Percentiles rank a stretch among this genome's conserved stretches.
These are phyloP conservation scores for Pachymerium ferrugineum DNA, from an alignment of 2,888 invertebrate species.

Conservation along the genomic window DNA sequence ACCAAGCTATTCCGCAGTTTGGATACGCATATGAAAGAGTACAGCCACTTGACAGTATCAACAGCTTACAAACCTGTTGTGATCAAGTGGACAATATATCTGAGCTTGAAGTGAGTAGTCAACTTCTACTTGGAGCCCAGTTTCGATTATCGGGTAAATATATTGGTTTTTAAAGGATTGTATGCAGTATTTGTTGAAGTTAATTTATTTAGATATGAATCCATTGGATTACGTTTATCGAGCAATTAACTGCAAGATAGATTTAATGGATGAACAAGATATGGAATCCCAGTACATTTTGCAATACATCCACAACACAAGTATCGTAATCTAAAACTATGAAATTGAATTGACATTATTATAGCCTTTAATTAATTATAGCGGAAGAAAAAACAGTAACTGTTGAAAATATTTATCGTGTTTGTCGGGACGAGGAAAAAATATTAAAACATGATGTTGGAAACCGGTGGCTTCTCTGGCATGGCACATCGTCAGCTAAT, in stretches of 20 bases:
- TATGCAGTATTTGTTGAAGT: background rate
- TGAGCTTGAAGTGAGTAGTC: constrained; percentile 48
- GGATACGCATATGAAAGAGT: constrained; percentile 49
- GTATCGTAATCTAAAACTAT: constrained; percentile 37
- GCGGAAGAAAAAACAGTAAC: constrained; percentile 31
- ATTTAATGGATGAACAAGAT: constrained; percentile 46
- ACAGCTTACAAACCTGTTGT: constrained; percentile 44
- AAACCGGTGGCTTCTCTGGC: constrained; percentile 49
- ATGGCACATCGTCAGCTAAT: constrained; percentile 52
- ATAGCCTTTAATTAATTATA: background rate
- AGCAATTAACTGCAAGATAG: constrained; percentile 47
- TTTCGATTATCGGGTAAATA: constrained; percentile 42
- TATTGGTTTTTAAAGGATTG: background rate
- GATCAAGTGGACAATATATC: constrained; percentile 45
- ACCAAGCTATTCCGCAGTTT: constrained; percentile 50
- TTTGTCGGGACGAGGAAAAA: constrained; percentile 38
- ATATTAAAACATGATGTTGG: constrained; percentile 35
- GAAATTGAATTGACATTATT: background rate
- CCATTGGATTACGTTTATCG: constrained; percentile 52
- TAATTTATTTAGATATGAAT: constrained; percentile 44
- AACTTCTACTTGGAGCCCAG: constrained; percentile 46
- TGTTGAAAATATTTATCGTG: constrained; percentile 40
- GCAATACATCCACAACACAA: constrained; percentile 50
- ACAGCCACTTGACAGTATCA: constrained; percentile 44
- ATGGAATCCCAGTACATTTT: constrained; percentile 51